These are phyloP conservation scores for Climacteris rufus DNA, from an alignment of 2,113 vertebrate genomes.

Conservation along the genomic window DNA sequence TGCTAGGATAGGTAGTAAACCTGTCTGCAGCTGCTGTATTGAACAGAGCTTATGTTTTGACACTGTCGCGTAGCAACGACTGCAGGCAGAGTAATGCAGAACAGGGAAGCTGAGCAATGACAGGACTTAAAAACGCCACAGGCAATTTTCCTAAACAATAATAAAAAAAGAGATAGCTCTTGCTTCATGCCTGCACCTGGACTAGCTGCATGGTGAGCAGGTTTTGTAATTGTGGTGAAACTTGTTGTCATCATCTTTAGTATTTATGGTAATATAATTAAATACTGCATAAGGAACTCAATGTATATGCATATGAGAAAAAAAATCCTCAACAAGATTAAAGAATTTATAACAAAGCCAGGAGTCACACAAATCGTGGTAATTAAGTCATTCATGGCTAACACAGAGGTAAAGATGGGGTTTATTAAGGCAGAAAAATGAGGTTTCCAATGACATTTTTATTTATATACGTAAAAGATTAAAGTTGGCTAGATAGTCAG, in stretches of 20 bases:
- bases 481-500: background rate
- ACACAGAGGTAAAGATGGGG: background rate
- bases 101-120: background rate
- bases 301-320: background rate
- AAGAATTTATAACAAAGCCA: background rate
- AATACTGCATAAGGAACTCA: background rate
- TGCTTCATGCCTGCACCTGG: background rate
- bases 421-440: background rate
- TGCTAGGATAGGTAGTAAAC: background rate
- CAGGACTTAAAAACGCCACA: background rate
- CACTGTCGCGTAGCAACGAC: fast-evolving
- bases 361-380: background rate
- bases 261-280: background rate
- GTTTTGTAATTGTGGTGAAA: background rate
- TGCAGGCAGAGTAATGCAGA: background rate
- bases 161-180: background rate
- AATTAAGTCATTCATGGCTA: background rate
- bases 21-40: background rate
- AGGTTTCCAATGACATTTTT: background rate
- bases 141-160: background rate
- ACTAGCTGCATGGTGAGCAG: background rate
- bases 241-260: background rate
- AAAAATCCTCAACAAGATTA: background rate
- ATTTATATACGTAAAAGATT: background rate
- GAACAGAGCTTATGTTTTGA: background rate